Evolutionary conservation across 2,113 vertebrate species (phyloP).

Genomic region (Archocentrus centrarchus): DNA sequence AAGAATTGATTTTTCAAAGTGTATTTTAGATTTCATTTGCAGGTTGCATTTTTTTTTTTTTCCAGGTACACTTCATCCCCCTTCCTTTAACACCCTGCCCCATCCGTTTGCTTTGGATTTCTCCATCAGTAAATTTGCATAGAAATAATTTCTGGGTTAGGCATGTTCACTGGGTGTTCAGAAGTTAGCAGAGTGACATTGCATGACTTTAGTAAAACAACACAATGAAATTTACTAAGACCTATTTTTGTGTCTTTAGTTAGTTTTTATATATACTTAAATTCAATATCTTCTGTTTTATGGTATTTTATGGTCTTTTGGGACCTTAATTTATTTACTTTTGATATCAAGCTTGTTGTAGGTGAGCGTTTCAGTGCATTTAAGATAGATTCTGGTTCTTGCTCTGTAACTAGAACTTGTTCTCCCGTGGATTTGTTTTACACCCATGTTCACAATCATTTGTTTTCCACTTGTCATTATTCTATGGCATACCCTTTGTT

Average conservation of each 20-base stretch:
- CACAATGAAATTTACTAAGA: not conserved
- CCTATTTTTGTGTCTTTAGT: not conserved
- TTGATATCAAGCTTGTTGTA: not conserved
- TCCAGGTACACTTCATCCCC: conserved; percentile 10
- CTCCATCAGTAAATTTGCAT: conserved; percentile 50
- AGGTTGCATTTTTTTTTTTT: conserved; percentile 32
- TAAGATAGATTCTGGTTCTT: not conserved
- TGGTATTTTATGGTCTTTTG: not conserved
- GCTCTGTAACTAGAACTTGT: not conserved
- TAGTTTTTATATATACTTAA: not conserved
- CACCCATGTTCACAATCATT: conserved; percentile 7
- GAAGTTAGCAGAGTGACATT: conserved; percentile 23
- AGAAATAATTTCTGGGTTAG: conserved; percentile 50
- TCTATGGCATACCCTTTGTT: not conserved
- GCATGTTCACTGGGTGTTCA: conserved; percentile 34
- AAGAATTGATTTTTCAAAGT: conserved; percentile 58
- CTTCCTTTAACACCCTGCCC: not conserved
- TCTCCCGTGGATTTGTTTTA: not conserved
- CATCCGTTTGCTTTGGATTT: conserved; percentile 30
- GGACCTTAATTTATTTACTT: not conserved
- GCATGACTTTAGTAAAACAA: conserved; percentile 8
- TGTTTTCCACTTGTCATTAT: not conserved
- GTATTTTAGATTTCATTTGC: conserved; percentile 67
- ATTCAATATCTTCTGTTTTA: not conserved
- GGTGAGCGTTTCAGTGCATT: not conserved